Conservation (phyloP, 2,888 invertebrate genomes). For the Papilio elwesi region DNA sequence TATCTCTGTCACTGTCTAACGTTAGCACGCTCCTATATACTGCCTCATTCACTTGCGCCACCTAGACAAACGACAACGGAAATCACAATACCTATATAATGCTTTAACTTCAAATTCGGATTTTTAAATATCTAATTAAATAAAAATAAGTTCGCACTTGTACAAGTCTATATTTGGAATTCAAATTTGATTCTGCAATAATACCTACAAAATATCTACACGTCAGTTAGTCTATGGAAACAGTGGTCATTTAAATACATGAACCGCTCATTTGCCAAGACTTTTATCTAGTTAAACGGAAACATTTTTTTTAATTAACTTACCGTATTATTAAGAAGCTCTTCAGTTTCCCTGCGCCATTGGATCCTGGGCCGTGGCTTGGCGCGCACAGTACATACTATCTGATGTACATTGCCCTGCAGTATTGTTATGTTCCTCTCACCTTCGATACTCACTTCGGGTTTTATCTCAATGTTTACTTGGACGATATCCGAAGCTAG, state of each 20-base stretch:
- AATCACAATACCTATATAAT: no score
- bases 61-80: constrained; percentile 47
- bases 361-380: constrained; percentile 63
- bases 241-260: neutral
- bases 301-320: constrained; percentile 46
- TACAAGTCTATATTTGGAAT: no score
- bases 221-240: no score
- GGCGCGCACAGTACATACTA: constrained; percentile 60
- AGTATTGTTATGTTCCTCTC: constrained; percentile 60
- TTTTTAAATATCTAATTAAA: no score
- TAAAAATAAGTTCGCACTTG: no score
- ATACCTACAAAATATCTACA: no score
- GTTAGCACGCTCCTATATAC: constrained; percentile 61
- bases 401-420: constrained; percentile 56
- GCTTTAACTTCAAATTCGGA: no score
- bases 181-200: no score
- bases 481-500: constrained; percentile 63
- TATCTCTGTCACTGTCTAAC: constrained; percentile 57
- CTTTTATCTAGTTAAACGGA: neutral
- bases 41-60: constrained; percentile 50
- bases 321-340: constrained; percentile 63
- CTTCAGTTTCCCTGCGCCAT: constrained; percentile 70
- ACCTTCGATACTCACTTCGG: constrained; percentile 60
- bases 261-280: neutral
- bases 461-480: constrained; percentile 60